Percentiles rank a stretch among this genome's conserved stretches.
These are phyloP conservation scores for Lagopus muta DNA, from an alignment of 2,113 vertebrate species.

Conservation along the genomic window DNA sequence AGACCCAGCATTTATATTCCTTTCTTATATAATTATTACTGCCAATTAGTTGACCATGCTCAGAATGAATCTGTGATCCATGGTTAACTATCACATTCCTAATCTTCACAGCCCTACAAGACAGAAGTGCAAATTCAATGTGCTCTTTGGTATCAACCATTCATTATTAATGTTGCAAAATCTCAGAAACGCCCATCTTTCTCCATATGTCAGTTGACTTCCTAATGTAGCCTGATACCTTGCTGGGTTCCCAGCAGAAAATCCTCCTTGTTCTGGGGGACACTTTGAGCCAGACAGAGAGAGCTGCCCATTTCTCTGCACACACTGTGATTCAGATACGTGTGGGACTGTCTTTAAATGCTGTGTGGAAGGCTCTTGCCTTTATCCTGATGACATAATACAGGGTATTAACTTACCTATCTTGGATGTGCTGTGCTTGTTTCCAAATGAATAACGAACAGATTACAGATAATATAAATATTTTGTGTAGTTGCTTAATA, in stretches of 20 bases:
- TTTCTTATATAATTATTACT: not conserved
- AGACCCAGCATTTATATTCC: not conserved
- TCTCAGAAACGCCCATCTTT: not conserved
- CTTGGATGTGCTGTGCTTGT: not conserved
- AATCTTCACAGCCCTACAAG: not conserved
- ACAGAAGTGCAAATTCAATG: not conserved
- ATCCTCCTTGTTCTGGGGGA: not conserved
- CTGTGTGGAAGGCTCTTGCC: not conserved
- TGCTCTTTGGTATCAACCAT: not conserved
- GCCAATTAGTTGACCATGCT: not conserved
- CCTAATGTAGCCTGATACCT: not conserved
- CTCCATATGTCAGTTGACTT: not conserved
- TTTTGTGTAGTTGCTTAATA: slow-evolving; percentile 11
- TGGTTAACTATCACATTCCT: not conserved
- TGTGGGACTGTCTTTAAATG: not conserved
- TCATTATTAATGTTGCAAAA: not conserved
- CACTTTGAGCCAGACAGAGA: not conserved
- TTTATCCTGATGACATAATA: slow-evolving; percentile 17
- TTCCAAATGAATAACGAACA: slow-evolving; percentile 33
- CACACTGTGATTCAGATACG: not conserved
- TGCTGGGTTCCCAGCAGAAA: not conserved
- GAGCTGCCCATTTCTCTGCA: not conserved
- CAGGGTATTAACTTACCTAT: slow-evolving; percentile 32
- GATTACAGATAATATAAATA: not conserved
- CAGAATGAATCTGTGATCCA: accelerated